phyloP scores from a whole-genome alignment of 2,797 vertebrate species.

The Girardinus metallicus region DNA sequence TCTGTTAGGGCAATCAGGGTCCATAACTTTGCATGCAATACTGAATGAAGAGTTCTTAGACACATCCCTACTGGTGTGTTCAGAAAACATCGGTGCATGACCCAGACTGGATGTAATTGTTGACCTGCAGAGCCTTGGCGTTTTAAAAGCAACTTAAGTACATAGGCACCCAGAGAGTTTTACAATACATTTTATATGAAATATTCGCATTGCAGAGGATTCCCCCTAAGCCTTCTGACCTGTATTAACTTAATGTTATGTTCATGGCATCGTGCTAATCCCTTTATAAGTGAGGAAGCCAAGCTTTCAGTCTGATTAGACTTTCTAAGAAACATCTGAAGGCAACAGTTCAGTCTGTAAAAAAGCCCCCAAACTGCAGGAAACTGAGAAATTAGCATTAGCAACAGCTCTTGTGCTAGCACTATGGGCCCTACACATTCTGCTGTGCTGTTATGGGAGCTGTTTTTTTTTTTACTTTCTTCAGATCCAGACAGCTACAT shows the following conservation, averaged over 20 bases:
- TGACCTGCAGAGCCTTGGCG: not conserved
- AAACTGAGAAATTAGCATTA: not conserved
- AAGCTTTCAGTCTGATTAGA: not conserved
- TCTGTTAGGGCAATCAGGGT: not conserved
- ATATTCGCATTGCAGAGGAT: not conserved
- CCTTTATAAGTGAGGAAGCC: slow-evolving; percentile 33
- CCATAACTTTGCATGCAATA: not conserved
- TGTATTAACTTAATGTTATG: slow-evolving; percentile 26
- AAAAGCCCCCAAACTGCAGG: not conserved
- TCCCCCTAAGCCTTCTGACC: not conserved
- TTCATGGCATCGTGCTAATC: slow-evolving; percentile 25
- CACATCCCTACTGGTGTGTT: not conserved
- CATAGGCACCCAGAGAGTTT: not conserved
- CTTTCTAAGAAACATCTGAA: not conserved
- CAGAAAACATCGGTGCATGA: not conserved
- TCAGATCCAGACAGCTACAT: not conserved
- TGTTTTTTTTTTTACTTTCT: not conserved
- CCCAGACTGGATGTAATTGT: not conserved
- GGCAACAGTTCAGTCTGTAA: not conserved
- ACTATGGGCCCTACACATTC: not conserved
- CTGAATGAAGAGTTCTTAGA: not conserved
- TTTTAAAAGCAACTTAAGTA: not conserved
- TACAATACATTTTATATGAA: not conserved
- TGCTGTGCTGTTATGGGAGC: not conserved
- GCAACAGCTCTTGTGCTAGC: not conserved